A percentile compares a stretch with the other conserved stretches of the same genome.
These are phyloP conservation scores for Rugalucina vietnamica DNA, from an alignment of 2,888 invertebrate species.

Conservation along the genomic window DNA sequence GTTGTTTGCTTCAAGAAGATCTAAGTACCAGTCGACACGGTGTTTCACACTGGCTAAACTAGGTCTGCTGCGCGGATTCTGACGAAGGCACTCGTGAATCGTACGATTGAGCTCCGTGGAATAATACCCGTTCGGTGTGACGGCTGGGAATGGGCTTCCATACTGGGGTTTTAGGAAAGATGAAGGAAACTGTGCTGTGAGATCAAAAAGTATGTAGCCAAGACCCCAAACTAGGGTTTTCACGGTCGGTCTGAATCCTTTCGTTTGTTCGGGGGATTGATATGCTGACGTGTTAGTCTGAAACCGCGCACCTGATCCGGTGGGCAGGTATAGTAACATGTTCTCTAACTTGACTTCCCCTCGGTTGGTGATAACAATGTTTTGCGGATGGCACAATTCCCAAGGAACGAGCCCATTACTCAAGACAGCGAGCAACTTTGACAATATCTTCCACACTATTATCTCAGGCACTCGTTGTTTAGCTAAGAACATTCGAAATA, in stretches of 20 bases:
- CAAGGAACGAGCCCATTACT: conserved; percentile 65
- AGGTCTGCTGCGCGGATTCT: conserved; percentile 53
- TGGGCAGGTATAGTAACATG: conserved; percentile 73
- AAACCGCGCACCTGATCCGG: conserved; percentile 63
- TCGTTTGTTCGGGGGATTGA: conserved; percentile 67
- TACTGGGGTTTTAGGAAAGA: conserved; percentile 17
- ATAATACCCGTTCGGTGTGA: conserved; percentile 48
- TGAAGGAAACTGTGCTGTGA: conserved; percentile 62
- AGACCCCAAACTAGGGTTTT: conserved; percentile 72
- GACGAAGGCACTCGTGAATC: conserved; percentile 57
- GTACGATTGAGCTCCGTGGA: conserved; percentile 55
- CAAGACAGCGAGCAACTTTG: conserved; percentile 74
- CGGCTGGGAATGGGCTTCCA: conserved; percentile 29
- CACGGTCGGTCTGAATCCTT: conserved; percentile 49
- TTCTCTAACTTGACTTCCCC: conserved; percentile 77
- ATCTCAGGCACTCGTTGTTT: conserved; percentile 72
- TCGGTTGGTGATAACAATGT: conserved; percentile 67
- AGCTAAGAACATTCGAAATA: conserved; percentile 69
- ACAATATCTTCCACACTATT: conserved; percentile 73
- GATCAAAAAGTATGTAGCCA: conserved; percentile 71
- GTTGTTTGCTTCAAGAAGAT: conserved; percentile 34
- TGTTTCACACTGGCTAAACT: conserved; percentile 42
- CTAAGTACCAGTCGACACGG: conserved; percentile 42
- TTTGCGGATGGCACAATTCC: conserved; percentile 74
- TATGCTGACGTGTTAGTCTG: conserved; percentile 64